phyloP scores from a whole-genome alignment of 2,888 invertebrate species.

The Folsomia candida region DNA sequence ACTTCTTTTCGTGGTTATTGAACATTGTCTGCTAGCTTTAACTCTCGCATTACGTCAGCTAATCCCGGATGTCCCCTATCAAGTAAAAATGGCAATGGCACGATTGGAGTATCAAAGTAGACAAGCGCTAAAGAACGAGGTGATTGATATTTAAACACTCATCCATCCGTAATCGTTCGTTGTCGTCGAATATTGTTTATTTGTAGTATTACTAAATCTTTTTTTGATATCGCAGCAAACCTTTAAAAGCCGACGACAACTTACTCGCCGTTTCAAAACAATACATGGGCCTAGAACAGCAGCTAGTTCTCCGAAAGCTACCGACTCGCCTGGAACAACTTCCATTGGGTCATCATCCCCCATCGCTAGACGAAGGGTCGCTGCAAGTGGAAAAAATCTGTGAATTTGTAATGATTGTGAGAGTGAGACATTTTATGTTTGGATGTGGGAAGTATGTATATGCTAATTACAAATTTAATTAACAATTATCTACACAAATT shows the following conservation, averaged over 20 bases:
- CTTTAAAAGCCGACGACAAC: slow-evolving; percentile 55
- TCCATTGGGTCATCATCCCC: slow-evolving; percentile 22
- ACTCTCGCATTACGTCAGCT: slow-evolving; percentile 65
- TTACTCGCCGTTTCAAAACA: slow-evolving; percentile 57
- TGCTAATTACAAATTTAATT: too few species aligned
- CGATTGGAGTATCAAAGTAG: slow-evolving; percentile 64
- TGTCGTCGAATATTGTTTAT: background rate
- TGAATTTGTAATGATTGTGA: too few species aligned
- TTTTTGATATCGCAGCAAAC: slow-evolving; percentile 54
- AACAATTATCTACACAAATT: too few species aligned
- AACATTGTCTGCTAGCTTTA: slow-evolving; percentile 67
- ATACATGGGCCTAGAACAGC: slow-evolving; percentile 53
- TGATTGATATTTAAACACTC: slow-evolving; percentile 23
- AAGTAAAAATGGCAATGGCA: slow-evolving; percentile 65
- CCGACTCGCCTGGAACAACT: slow-evolving; percentile 18
- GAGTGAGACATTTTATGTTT: too few species aligned
- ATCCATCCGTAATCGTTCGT: background rate
- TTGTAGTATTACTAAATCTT: slow-evolving; percentile 9
- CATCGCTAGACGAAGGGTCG: slow-evolving; percentile 14
- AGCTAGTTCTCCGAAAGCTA: background rate
- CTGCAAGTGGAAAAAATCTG: too few species aligned
- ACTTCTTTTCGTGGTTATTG: slow-evolving; percentile 66
- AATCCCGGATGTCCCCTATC: slow-evolving; percentile 69
- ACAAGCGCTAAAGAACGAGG: slow-evolving; percentile 63
- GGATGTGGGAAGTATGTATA: too few species aligned